phyloP scores from a whole-genome alignment of 2,888 invertebrate species.

The Platycheirus rosarum region DNA sequence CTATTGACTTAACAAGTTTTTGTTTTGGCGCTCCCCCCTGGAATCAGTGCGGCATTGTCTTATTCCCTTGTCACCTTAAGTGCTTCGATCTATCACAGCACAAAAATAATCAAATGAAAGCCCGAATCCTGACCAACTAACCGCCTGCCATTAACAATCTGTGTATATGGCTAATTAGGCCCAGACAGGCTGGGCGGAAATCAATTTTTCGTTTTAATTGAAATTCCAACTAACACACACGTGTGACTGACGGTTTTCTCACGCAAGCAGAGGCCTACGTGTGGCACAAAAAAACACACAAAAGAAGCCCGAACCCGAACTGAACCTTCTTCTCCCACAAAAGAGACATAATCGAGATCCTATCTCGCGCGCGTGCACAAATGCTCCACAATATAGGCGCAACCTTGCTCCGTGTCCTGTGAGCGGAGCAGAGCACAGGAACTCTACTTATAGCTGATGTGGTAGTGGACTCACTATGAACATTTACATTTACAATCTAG shows the following conservation, averaged over 20 bases:
- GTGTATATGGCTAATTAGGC: conserved; percentile 63
- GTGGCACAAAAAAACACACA: conserved; percentile 17
- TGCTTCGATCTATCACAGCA: conserved; percentile 9
- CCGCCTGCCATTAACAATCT: conserved; percentile 36
- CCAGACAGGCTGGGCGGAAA: conserved; percentile 64
- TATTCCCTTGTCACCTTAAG: conserved; percentile 7
- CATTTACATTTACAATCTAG: conserved; percentile 62
- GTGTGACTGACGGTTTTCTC: conserved; percentile 58
- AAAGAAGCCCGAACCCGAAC: conserved; percentile 1
- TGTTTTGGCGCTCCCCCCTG: conserved; percentile 16
- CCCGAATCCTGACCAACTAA: conserved; percentile 43
- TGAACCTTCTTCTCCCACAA: conserved; percentile 6
- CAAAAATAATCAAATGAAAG: conserved; percentile 15
- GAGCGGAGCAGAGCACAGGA: conserved; percentile 1
- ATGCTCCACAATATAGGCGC: conserved; percentile 40
- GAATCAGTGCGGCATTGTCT: neutral
- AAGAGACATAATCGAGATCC: conserved; percentile 46
- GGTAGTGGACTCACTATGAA: conserved; percentile 48
- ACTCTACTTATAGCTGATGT: conserved; percentile 6
- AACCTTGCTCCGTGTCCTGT: conserved; percentile 32
- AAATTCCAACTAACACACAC: conserved; percentile 41
- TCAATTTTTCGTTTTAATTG: conserved; percentile 66
- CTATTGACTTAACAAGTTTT: conserved; percentile 24
- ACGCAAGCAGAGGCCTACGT: conserved; percentile 46
- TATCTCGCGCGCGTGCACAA: conserved; percentile 69